Evolutionary conservation across 2,113 vertebrate species (phyloP).

Genomic region (Sceloporus undulatus): DNA sequence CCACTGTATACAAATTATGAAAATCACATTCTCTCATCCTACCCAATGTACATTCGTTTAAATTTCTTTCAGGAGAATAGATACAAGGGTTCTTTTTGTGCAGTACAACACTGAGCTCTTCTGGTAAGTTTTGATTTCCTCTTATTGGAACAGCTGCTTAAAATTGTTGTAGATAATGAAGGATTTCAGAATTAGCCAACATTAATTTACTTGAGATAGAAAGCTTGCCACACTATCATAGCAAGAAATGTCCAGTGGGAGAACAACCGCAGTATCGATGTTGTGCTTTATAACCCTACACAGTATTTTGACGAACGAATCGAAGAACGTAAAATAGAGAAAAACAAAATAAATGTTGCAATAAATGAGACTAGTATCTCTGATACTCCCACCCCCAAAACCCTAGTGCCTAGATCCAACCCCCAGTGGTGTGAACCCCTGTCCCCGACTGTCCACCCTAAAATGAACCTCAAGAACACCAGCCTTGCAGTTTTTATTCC

Average conservation of each 20-base stretch:
- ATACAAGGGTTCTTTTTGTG: too few species aligned
- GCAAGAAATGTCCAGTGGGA: background rate
- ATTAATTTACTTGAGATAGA: background rate
- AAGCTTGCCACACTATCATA: background rate
- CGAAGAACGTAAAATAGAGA: background rate
- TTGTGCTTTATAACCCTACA: too few species aligned
- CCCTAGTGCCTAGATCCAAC: too few species aligned
- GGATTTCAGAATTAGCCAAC: background rate
- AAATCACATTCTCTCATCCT: too few species aligned
- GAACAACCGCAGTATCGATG: background rate
- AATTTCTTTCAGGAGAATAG: too few species aligned
- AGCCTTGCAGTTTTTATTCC: background rate
- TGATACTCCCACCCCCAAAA: background rate
- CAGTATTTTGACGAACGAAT: too few species aligned
- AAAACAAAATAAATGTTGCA: background rate
- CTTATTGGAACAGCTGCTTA: background rate
- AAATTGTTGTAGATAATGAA: background rate
- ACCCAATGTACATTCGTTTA: too few species aligned
- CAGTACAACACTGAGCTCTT: too few species aligned
- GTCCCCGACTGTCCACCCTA: background rate
- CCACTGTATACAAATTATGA: too few species aligned
- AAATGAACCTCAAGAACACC: background rate
- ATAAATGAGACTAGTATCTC: background rate
- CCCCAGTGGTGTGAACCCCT: background rate
- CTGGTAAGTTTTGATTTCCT: constrained; percentile 84